Evolutionary conservation across 2,113 vertebrate species (phyloP).

Genomic region (Nerophis lumbriciformis): DNA sequence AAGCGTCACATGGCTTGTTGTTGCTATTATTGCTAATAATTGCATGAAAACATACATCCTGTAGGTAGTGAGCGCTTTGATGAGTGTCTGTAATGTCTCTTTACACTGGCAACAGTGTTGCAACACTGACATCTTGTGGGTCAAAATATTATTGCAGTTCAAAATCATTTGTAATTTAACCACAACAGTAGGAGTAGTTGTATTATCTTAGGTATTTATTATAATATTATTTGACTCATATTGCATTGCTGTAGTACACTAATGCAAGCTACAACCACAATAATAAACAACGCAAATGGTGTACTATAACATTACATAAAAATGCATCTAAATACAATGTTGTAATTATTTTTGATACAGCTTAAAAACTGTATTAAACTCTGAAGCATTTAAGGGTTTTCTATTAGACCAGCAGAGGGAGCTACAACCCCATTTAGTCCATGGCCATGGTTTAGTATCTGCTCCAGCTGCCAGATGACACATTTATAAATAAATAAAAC

Average conservation of each 20-base stretch:
- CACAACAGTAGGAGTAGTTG: not conserved
- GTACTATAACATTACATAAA: not conserved
- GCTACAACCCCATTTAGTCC: not conserved
- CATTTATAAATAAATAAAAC: too few relatives aligned
- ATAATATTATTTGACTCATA: not conserved
- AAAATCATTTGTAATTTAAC: not conserved
- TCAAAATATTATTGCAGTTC: not conserved
- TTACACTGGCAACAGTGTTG: slow-evolving; percentile 4
- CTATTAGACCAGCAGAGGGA: slow-evolving; percentile 14
- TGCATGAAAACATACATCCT: too few relatives aligned
- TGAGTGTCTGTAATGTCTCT: not conserved
- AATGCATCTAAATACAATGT: not conserved
- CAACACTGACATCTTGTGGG: slow-evolving; percentile 47
- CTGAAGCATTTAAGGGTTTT: not conserved
- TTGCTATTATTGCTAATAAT: too few relatives aligned
- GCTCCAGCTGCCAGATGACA: too few relatives aligned
- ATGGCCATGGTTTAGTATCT: too few relatives aligned
- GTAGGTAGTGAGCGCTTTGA: not conserved
- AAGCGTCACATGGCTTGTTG: too few relatives aligned
- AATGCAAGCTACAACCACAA: not conserved
- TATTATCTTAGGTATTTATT: not conserved
- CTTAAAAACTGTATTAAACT: not conserved
- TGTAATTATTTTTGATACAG: too few relatives aligned
- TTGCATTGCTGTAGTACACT: too few relatives aligned
- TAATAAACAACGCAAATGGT: not conserved